Evolutionary conservation across 2,113 vertebrate genomes (phyloP).

Genomic region (Hepsetus odoe): DNA sequence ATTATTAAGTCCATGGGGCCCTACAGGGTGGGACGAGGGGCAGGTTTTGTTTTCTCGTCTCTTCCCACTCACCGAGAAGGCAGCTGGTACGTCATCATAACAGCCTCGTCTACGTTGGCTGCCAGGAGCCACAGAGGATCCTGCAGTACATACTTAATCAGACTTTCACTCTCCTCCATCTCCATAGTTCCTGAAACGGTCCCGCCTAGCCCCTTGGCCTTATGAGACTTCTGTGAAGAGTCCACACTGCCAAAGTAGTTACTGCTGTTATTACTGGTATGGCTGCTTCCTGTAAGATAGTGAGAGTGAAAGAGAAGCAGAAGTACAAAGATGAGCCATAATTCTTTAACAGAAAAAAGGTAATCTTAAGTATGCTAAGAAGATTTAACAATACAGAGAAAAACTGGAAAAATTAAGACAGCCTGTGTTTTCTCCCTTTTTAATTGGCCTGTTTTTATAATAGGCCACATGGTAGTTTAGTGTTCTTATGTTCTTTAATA

Average conservation of each 20-base stretch:
- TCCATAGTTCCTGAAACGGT: conserved; percentile 46
- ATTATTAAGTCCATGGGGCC: neutral
- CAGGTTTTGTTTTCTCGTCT: neutral
- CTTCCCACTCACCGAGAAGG: conserved; percentile 81
- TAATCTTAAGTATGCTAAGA: no score
- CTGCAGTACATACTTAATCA: conserved; percentile 80
- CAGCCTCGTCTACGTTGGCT: conserved; percentile 80
- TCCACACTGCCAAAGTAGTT: conserved; percentile 92
- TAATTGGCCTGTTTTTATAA: no score
- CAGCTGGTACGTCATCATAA: conserved; percentile 93
- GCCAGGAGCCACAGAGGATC: conserved; percentile 86
- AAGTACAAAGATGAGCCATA: neutral
- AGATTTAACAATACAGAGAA: no score
- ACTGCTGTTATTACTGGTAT: conserved; percentile 85
- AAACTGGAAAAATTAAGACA: no score
- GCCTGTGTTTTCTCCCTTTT: no score
- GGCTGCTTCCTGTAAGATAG: conserved; percentile 76
- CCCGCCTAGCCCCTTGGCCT: conserved; percentile 64
- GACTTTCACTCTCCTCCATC: conserved; percentile 66
- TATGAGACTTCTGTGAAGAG: conserved; percentile 88
- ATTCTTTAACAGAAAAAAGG: no score
- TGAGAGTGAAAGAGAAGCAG: neutral
- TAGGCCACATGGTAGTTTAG: no score
- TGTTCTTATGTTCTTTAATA: no score
- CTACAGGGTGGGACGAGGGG: neutral